Evolutionary conservation across 2,888 invertebrate species (phyloP).

Genomic region (Tineola bisselliella): DNA sequence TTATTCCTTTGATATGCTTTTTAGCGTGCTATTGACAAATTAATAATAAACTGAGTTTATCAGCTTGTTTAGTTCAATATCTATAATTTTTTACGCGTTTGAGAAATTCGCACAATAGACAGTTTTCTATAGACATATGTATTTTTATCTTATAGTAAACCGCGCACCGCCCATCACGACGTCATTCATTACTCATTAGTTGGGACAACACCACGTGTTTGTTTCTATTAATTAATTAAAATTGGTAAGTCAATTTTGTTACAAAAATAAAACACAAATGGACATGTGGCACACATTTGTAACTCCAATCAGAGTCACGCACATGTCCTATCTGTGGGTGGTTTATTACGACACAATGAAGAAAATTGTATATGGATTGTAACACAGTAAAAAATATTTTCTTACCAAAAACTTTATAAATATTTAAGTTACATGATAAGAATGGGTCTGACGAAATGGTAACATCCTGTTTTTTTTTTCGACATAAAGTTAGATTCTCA

Average conservation of each 20-base stretch:
- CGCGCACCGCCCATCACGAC: too few species aligned
- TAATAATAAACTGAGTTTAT: background rate
- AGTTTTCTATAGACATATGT: background rate
- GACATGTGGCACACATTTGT: conserved; percentile 4
- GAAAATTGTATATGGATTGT: background rate
- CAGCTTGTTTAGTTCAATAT: background rate
- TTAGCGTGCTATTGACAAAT: background rate
- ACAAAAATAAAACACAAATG: background rate
- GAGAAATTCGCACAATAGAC: background rate
- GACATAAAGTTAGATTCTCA: conserved; percentile 37
- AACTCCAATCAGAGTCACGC: background rate
- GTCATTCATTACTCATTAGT: background rate
- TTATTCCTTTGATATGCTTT: background rate
- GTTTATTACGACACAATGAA: background rate
- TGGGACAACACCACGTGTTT: background rate
- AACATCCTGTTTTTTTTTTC: conserved; percentile 51
- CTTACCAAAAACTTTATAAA: conserved; percentile 17
- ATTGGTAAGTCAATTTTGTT: background rate
- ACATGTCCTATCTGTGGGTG: background rate
- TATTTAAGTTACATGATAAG: conserved; percentile 27
- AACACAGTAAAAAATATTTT: background rate
- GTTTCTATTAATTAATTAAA: background rate
- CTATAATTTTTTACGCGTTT: background rate
- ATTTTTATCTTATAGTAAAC: background rate
- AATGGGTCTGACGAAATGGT: conserved; percentile 31